phyloP scores from a whole-genome alignment of 2,888 invertebrate genomes.

The Hecatera dysodea region DNA sequence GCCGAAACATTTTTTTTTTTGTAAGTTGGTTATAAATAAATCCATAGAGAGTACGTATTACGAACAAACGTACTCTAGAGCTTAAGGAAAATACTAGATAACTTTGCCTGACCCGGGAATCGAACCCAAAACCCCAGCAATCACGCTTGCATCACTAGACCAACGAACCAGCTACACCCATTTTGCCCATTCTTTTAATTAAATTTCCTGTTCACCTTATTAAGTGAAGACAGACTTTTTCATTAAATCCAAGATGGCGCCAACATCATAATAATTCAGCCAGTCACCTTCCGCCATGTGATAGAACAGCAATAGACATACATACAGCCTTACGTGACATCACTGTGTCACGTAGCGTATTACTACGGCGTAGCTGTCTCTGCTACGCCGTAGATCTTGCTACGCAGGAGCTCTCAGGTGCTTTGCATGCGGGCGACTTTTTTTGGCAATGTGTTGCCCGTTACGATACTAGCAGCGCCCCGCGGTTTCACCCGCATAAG shows the following conservation, averaged over 20 bases:
- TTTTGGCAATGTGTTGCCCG: not conserved
- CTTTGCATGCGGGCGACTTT: not conserved
- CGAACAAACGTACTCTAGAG: too few relatives aligned
- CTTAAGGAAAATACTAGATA: too few relatives aligned
- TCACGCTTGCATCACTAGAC: too few relatives aligned
- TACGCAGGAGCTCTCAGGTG: conserved; percentile 34
- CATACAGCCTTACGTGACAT: conserved; percentile 55
- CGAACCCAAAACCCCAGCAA: too few relatives aligned
- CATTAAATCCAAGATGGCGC: conserved; percentile 35
- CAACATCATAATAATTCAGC: conserved; percentile 27
- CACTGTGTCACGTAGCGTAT: conserved; percentile 62
- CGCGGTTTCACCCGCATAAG: too few relatives aligned
- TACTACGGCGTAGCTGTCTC: conserved; percentile 58
- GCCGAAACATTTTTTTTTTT: not conserved
- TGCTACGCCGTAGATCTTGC: conserved; percentile 56
- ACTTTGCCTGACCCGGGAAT: too few relatives aligned
- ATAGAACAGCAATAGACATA: conserved; percentile 58
- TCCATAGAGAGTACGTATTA: too few relatives aligned
- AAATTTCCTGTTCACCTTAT: conserved; percentile 3
- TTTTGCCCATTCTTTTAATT: not conserved
- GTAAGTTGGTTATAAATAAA: too few relatives aligned
- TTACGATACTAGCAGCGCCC: too few relatives aligned
- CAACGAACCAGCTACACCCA: not conserved
- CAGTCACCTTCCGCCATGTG: conserved; percentile 35
- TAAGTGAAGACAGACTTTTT: not conserved